These are phyloP conservation scores for Leptobrachium ailaonicum DNA, from an alignment of 2,113 vertebrate genomes.

Conservation along the genomic window DNA sequence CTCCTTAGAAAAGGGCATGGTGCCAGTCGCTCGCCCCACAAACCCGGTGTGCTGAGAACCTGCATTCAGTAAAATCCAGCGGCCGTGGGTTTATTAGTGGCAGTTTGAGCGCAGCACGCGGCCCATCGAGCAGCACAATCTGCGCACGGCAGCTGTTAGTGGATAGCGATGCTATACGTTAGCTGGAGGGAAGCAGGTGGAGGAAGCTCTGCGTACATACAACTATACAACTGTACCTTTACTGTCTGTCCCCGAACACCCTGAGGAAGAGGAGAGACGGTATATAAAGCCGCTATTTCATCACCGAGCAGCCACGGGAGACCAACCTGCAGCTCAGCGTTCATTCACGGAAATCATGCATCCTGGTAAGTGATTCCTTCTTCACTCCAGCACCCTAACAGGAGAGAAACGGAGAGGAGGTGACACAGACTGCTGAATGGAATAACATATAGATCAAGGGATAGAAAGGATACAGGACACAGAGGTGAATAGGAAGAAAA, in stretches of 20 bases:
- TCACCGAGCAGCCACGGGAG: neutral
- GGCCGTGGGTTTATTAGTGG: slow-evolving; percentile 15
- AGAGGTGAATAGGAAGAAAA: too few relatives aligned
- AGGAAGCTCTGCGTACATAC: neutral
- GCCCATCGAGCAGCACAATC: slow-evolving; percentile 1
- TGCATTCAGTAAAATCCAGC: slow-evolving; percentile 6
- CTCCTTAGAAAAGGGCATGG: neutral
- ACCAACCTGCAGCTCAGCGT: neutral
- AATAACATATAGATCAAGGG: too few relatives aligned
- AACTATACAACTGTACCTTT: neutral
- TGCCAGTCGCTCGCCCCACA: slow-evolving; percentile 2
- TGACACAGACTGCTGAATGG: too few relatives aligned
- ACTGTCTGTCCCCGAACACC: neutral
- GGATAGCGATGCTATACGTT: slow-evolving; percentile 6
- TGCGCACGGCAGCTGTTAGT: slow-evolving; percentile 6
- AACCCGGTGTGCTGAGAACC: slow-evolving; percentile 5
- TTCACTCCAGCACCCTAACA: neutral
- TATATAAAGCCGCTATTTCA: neutral
- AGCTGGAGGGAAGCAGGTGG: neutral
- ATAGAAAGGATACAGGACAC: too few relatives aligned
- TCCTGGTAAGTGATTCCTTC: neutral
- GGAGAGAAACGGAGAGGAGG: neutral
- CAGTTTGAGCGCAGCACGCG: neutral
- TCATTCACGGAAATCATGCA: neutral
- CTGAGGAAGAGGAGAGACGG: neutral